These are phyloP conservation scores for Tretioscincus oriximinensis DNA, from an alignment of 2,113 vertebrate species.

Conservation along the genomic window DNA sequence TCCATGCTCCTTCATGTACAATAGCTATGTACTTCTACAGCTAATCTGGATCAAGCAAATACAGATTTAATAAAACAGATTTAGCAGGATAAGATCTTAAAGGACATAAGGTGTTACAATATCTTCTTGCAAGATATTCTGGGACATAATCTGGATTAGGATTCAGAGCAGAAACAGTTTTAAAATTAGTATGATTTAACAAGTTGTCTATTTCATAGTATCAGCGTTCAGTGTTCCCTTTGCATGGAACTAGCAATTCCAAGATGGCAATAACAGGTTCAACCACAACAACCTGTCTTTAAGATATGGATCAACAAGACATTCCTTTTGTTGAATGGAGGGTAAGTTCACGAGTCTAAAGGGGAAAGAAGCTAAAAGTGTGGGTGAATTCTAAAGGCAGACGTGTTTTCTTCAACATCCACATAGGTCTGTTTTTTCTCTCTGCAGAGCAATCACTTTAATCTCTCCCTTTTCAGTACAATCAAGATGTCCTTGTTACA, in stretches of 20 bases:
- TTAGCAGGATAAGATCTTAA: too few relatives aligned
- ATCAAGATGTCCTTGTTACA: slow-evolving; percentile 38
- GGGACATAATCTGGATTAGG: too few relatives aligned
- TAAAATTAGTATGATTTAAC: too few relatives aligned
- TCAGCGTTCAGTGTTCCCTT: background rate
- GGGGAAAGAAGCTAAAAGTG: background rate
- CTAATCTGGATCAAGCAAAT: too few relatives aligned
- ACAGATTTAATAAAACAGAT: too few relatives aligned
- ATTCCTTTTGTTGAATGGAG: slow-evolving; percentile 3
- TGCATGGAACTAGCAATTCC: background rate
- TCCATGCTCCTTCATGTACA: too few relatives aligned
- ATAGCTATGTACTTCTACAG: too few relatives aligned
- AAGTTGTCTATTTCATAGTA: slow-evolving; percentile 20
- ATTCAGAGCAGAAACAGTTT: too few relatives aligned
- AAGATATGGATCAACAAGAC: slow-evolving; percentile 21
- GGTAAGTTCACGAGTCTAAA: slow-evolving; percentile 13
- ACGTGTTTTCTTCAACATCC: background rate
- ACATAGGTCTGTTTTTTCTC: background rate
- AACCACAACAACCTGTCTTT: slow-evolving; percentile 7
- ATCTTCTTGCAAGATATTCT: too few relatives aligned
- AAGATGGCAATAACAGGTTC: background rate
- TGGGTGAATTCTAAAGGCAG: slow-evolving; percentile 25
- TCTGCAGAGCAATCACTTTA: slow-evolving; percentile 6
- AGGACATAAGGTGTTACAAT: too few relatives aligned
- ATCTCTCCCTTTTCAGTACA: slow-evolving; percentile 29